Conservation (phyloP, 2,113 vertebrate genomes). For the Heptranchias perlo region DNA sequence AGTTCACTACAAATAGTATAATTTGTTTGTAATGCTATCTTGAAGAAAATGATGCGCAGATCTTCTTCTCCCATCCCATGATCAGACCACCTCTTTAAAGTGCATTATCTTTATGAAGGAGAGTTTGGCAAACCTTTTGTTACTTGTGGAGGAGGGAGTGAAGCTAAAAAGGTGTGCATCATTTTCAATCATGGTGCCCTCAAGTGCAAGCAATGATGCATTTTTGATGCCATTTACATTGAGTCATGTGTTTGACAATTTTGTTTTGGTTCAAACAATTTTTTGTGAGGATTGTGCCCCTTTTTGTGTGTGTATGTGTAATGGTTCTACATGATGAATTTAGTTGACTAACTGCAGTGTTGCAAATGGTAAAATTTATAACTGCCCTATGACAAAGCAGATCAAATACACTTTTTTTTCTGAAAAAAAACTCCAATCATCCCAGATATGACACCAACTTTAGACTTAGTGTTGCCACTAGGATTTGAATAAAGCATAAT, state of each 20-base stretch:
- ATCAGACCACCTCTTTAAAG: background rate
- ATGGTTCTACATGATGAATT: constrained; percentile 8
- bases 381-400: background rate
- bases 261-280: background rate
- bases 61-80: background rate
- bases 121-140: background rate
- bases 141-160: background rate
- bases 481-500: background rate
- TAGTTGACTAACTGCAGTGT: background rate
- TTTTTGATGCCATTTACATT: background rate
- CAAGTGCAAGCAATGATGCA: background rate
- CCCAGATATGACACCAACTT: background rate
- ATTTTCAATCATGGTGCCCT: constrained; percentile 20
- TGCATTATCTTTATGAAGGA: background rate
- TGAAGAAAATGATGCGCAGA: constrained; percentile 4
- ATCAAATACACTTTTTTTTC: background rate
- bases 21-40: background rate
- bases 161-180: constrained; percentile 1
- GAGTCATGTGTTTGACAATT: background rate
- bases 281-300: background rate
- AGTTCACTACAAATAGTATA: background rate
- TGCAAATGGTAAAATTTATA: constrained; percentile 8
- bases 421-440: background rate
- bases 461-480: background rate
- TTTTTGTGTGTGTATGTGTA: background rate